Evolutionary conservation across 2,113 vertebrate genomes (phyloP), one percentile per base, ranked within the genome.

Genomic region (Thymallus thymallus): DNA sequence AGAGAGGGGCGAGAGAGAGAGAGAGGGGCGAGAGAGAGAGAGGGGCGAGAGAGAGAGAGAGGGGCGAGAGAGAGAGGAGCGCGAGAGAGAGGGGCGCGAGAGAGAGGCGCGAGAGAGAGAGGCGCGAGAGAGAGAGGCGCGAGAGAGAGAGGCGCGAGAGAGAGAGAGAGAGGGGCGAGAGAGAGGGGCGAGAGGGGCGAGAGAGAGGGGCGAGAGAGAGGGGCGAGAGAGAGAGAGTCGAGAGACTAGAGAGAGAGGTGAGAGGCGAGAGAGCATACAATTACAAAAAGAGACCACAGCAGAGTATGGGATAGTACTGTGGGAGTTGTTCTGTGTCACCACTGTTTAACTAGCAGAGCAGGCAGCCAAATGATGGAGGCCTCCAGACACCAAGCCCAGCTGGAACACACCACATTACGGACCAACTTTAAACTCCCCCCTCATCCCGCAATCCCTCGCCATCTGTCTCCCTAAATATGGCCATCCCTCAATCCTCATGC

Each of bases 301-400:
- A 20, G 35, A 3, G 22, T 51, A 58, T 22, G 1, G 18, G 14
- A 30, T 3, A 70, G 16, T 55, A 29, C 13, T 2, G 23, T 26
- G 68, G 26, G 23, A 26, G 20, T 20, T 16, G 18, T 41, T 41
- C 35, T 9, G 22, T 77, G 84, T 76, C 79, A 80, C 78, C 68
- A 70, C 74, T 87, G 55, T 55, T 41, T 72, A 18, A 55, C 18
- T 63, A 83, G 69, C 16, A 26, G 22, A 30, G 62, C 41, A 7
- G 30, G 61, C 78, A 65, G 82, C 77, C 69, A 70, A 84, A 70
- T 82, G 69, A 77, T 71, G 69, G 80, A 84, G 73, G 81, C 78
- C 77, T 80, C 65, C 69, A 86, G 82, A 84, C 81, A 83, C 67
- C 66, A 76, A 80, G 76, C 79, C 89, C 85, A 89, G 87, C 87